Evolutionary conservation across 2,113 vertebrate genomes (phyloP).

Genomic region (Tursiops truncatus): DNA sequence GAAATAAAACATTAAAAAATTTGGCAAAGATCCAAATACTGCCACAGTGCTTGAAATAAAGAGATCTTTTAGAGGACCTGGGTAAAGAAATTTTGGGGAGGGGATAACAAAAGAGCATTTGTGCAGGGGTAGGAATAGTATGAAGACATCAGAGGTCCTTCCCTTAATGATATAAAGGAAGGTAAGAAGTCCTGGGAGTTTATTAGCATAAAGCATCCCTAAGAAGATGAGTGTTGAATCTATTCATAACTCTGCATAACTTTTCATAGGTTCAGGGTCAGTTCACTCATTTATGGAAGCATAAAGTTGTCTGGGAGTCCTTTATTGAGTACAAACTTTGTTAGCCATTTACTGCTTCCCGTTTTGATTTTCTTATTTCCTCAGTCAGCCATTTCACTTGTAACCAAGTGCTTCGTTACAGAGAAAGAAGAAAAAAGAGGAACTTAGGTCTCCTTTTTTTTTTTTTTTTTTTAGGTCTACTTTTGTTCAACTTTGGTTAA

Average conservation of each 20-base stretch:
- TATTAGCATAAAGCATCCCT: not conserved
- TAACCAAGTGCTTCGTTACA: slow-evolving; percentile 13
- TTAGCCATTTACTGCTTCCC: slow-evolving; percentile 24
- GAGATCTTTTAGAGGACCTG: not conserved
- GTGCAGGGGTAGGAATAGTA: not conserved
- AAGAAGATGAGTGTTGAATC: not conserved
- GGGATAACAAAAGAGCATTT: not conserved
- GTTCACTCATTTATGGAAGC: not conserved
- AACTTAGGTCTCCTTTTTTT: not conserved
- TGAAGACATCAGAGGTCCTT: not conserved
- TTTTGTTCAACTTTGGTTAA: not conserved
- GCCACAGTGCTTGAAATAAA: not conserved
- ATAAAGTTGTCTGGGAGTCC: not conserved
- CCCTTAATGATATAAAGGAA: not conserved
- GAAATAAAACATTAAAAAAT: not conserved
- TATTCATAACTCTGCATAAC: not conserved
- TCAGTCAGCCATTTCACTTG: slow-evolving; percentile 26
- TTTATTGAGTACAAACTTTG: not conserved
- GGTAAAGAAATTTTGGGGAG: not conserved
- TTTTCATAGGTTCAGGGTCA: not conserved
- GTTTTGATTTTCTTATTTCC: slow-evolving; percentile 42
- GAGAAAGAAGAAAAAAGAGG: slow-evolving; percentile 62
- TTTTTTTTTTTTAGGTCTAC: not conserved
- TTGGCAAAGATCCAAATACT: not conserved
- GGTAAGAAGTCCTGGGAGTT: not conserved